Conservation (phyloP, 2,888 invertebrate genomes). For the Polymixis flavicincta region DNA sequence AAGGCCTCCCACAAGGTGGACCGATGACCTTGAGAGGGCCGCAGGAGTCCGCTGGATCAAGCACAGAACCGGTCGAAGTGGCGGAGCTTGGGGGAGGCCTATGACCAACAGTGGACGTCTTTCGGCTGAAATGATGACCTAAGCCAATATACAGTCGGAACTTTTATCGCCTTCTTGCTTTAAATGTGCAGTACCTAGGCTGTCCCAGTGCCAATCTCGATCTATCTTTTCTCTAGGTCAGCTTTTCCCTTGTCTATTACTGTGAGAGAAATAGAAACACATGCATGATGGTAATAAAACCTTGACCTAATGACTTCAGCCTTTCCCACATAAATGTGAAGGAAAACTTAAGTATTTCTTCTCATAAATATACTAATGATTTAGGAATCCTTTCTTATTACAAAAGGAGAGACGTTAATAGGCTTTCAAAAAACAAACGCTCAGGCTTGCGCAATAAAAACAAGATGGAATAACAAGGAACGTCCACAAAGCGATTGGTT, state of each 20-base stretch:
- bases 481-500: constrained; percentile 85
- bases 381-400: constrained; percentile 55
- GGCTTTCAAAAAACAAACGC: constrained; percentile 71
- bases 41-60: too few species aligned
- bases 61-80: too few species aligned
- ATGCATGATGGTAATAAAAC: background rate
- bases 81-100: too few species aligned
- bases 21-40: too few species aligned
- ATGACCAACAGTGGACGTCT: too few species aligned
- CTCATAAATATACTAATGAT: constrained; percentile 43
- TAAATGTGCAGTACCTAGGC: background rate
- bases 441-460: constrained; percentile 77
- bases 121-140: too few species aligned
- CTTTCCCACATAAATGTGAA: background rate
- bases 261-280: background rate
- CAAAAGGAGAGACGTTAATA: constrained; percentile 64
- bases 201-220: background rate
- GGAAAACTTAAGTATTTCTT: constrained; percentile 8
- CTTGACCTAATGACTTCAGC: constrained; percentile 6
- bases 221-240: background rate
- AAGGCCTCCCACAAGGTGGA: too few species aligned
- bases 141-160: background rate
- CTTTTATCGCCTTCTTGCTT: background rate
- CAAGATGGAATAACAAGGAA: constrained; percentile 79
- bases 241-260: background rate